Conservation (phyloP, 2,797 vertebrate species). For the Synaphobranchus kaupii region DNA sequence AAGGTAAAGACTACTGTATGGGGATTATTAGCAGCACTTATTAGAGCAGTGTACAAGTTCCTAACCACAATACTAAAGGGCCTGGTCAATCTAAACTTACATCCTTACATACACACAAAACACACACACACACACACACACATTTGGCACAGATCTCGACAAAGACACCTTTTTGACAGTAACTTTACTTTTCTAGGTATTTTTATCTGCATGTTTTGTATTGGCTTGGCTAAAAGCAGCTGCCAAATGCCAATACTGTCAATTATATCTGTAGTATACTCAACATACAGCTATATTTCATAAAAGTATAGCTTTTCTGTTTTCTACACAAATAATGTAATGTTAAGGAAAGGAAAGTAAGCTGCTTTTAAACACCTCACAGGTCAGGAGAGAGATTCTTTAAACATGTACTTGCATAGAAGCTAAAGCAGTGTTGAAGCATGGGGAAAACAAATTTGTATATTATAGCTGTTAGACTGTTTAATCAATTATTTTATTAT, state of each 20-base stretch:
- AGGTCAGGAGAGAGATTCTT: not conserved
- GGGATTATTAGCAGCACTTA: conserved; percentile 46
- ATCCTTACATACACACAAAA: too few relatives aligned
- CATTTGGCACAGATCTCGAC: too few relatives aligned
- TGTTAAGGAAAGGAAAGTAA: not conserved
- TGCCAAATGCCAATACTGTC: too few relatives aligned
- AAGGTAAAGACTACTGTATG: conserved; percentile 51
- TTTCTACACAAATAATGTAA: not conserved
- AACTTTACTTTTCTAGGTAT: too few relatives aligned
- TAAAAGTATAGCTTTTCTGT: not conserved
- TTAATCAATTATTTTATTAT: not conserved
- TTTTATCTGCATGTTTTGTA: too few relatives aligned
- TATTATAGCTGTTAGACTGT: not conserved
- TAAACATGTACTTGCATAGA: not conserved
- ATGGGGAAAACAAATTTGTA: not conserved
- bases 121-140: too few relatives aligned
- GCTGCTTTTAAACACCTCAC: not conserved
- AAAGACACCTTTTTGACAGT: too few relatives aligned
- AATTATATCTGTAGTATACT: too few relatives aligned
- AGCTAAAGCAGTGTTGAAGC: not conserved
- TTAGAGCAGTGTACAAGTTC: not conserved
- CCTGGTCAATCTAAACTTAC: not conserved
- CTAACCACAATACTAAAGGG: not conserved
- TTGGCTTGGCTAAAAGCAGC: too few relatives aligned
- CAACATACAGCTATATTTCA: not conserved